Evolutionary conservation across 2,113 vertebrate genomes (phyloP).

Genomic region (Cyphomyrus plagiostoma): DNA sequence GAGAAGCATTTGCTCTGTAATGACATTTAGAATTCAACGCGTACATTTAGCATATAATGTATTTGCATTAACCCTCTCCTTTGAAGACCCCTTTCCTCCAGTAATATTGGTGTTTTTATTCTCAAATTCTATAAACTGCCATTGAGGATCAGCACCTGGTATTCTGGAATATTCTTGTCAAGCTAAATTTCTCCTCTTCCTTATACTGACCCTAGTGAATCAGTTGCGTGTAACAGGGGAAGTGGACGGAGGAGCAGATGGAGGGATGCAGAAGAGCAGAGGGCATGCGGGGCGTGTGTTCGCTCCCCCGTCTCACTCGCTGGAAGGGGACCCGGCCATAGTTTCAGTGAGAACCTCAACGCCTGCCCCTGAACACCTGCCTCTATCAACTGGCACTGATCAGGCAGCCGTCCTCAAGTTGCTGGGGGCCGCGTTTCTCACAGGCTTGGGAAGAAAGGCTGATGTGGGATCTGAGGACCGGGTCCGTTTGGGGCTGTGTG

Average conservation of each 20-base stretch:
- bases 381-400: slow-evolving; percentile 15
- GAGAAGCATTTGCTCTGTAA: not conserved
- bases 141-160: not conserved
- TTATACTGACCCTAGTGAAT: not conserved
- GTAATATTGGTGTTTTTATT: not conserved
- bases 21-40: not conserved
- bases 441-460: slow-evolving; percentile 14
- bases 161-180: not conserved
- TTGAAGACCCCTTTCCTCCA: not conserved
- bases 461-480: slow-evolving; percentile 29
- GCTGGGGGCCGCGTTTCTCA: slow-evolving; percentile 37
- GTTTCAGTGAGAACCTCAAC: not conserved
- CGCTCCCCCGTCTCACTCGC: not conserved
- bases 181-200: not conserved
- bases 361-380: not conserved
- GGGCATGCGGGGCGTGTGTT: not conserved
- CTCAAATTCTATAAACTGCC: not conserved
- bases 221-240: not conserved
- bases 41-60: not conserved
- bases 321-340: not conserved
- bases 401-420: slow-evolving; percentile 28
- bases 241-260: not conserved
- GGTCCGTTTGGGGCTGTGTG: slow-evolving; percentile 52
- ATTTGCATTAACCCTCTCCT: not conserved
- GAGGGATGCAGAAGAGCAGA: not conserved